A percentile compares a stretch with the other conserved stretches of the same genome.
Conservation (phyloP, 2,888 invertebrate genomes). For the Dynastes tityus region DNA sequence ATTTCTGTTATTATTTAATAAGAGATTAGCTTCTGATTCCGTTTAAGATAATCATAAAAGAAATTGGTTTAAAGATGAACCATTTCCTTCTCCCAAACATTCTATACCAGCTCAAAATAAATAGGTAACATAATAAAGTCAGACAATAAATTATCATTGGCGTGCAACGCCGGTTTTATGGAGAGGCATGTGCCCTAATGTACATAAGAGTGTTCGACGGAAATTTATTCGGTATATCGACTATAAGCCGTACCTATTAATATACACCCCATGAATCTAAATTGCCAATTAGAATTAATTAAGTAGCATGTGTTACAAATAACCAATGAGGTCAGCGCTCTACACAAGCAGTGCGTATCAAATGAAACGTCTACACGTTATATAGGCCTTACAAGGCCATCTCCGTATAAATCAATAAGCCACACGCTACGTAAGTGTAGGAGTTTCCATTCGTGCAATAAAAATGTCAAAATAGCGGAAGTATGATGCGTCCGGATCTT, state of each 20-base stretch:
- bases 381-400: conserved; percentile 16
- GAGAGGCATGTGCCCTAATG: not conserved
- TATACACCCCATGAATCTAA: conserved; percentile 42
- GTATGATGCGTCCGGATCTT: not conserved
- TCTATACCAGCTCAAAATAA: not conserved
- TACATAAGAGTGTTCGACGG: conserved; percentile 9
- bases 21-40: not conserved
- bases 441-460: not conserved
- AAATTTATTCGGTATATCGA: conserved; percentile 20
- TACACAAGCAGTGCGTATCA: conserved; percentile 2
- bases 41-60: not conserved
- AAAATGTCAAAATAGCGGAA: not conserved
- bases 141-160: conserved; percentile 5
- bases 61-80: not conserved
- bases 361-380: conserved; percentile 8
- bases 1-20: not conserved
- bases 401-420: conserved; percentile 31
- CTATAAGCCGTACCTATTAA: conserved; percentile 20
- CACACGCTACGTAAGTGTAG: conserved; percentile 12
- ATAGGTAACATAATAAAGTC: not conserved
- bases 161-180: not conserved
- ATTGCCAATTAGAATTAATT: conserved; percentile 46
- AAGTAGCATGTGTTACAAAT: conserved; percentile 44
- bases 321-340: conserved; percentile 28
- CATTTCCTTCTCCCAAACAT: not conserved